A percentile compares a stretch with the other conserved stretches of the same genome.
These are phyloP conservation scores for Drosophila lowei DNA, from an alignment of 1,140 invertebrate species.

Conservation along the genomic window DNA sequence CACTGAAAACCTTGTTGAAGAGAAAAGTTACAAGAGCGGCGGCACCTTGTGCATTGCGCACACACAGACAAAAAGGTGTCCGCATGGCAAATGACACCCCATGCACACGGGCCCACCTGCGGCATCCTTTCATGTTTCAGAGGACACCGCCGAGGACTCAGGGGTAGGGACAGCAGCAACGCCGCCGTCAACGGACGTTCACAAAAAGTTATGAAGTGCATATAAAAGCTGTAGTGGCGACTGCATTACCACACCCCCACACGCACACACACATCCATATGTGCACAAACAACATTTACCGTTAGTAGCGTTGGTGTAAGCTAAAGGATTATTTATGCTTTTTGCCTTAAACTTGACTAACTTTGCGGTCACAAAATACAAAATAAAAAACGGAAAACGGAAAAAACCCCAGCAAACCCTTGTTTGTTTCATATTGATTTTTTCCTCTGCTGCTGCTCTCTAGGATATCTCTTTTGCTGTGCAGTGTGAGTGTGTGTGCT, in stretches of 20 bases:
- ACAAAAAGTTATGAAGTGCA: not conserved
- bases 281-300: not conserved
- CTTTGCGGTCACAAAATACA: conserved; percentile 27
- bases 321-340: conserved; percentile 57
- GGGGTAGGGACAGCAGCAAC: conserved; percentile 9
- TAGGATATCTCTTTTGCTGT: not conserved
- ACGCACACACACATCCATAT: not conserved
- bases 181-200: not conserved
- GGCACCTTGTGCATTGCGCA: no score
- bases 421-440: conserved; percentile 42
- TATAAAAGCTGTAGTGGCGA: conserved; percentile 1
- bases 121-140: conserved; percentile 54
- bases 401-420: not conserved
- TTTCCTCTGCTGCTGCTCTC: conserved; percentile 4
- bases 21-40: conserved; percentile 23
- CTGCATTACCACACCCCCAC: not conserved
- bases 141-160: conserved; percentile 6
- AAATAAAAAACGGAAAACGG: not conserved
- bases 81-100: conserved; percentile 9
- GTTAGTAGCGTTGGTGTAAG: not conserved
- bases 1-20: conserved; percentile 17
- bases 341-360: conserved; percentile 58
- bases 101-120: conserved; percentile 2
- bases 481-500: conserved; percentile 9
- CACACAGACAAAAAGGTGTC: conserved; percentile 37